A percentile compares a stretch with the other conserved stretches of the same genome.
phyloP scores from a whole-genome alignment of 2,888 invertebrate species.

The Nemurella pictetii region DNA sequence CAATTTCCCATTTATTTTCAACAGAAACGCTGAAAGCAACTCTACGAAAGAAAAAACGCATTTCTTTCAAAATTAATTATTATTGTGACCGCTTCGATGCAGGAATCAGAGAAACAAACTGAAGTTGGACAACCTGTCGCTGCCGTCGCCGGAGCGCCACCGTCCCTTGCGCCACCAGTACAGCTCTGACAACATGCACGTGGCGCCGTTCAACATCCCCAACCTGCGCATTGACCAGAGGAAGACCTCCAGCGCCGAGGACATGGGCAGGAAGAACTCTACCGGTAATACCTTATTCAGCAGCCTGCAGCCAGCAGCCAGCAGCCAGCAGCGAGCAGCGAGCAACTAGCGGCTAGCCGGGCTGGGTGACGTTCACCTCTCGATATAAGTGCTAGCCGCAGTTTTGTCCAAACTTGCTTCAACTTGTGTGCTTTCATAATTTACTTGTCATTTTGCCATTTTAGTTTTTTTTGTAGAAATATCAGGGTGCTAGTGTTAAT shows the following conservation, averaged over 20 bases:
- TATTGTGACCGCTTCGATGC: conserved; percentile 22
- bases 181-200: conserved; percentile 85
- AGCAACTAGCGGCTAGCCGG: too few relatives aligned
- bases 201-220: conserved; percentile 84
- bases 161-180: conserved; percentile 77
- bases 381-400: too few relatives aligned
- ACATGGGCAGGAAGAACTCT: conserved; percentile 87
- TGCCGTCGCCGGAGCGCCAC: conserved; percentile 76
- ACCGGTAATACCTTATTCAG: conserved; percentile 57
- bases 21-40: neutral
- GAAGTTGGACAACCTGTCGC: conserved; percentile 77
- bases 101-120: conserved; percentile 86
- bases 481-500: too few relatives aligned
- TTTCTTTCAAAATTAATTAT: neutral
- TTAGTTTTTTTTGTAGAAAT: too few relatives aligned
- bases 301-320: too few relatives aligned
- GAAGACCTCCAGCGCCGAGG: conserved; percentile 88
- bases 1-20: too few relatives aligned
- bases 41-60: neutral
- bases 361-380: too few relatives aligned
- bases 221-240: conserved; percentile 82
- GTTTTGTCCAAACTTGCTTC: too few relatives aligned
- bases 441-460: too few relatives aligned
- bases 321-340: too few relatives aligned
- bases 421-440: too few relatives aligned